Percentiles rank a stretch among this genome's conserved stretches.
Evolutionary conservation across 1,140 invertebrate genomes (phyloP).

Genomic region (Drosophila fuyamai): DNA sequence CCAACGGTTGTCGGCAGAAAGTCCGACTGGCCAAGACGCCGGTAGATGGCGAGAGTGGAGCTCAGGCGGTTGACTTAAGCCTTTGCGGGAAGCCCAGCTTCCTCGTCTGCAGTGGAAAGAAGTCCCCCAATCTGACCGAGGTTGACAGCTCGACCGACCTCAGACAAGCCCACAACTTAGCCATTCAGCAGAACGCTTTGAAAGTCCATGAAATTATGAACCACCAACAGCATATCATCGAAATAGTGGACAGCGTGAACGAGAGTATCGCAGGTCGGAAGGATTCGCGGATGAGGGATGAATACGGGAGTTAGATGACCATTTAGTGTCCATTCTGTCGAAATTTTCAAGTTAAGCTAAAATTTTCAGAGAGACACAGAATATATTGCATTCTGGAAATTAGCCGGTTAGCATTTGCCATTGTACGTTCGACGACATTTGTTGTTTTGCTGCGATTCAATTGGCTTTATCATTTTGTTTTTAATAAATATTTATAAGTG

Average conservation of each 20-base stretch:
- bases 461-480: slow-evolving; percentile 33
- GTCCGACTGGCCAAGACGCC: neutral
- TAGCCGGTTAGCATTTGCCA: slow-evolving; percentile 3
- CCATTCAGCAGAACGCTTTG: neutral
- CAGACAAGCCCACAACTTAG: neutral
- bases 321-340: neutral
- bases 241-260: neutral
- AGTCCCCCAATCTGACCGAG: neutral
- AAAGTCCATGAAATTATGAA: slow-evolving; percentile 7
- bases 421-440: neutral
- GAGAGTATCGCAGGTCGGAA: neutral
- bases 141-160: slow-evolving; percentile 8
- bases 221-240: slow-evolving; percentile 7
- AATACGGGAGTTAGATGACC: neutral
- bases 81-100: slow-evolving; percentile 17
- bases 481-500: slow-evolving; percentile 17
- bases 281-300: neutral
- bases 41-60: neutral
- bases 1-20: neutral
- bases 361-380: neutral
- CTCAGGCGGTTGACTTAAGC: neutral
- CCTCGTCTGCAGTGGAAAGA: neutral
- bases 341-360: neutral
- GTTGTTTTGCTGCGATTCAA: slow-evolving; percentile 2
- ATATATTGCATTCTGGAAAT: neutral